A percentile compares a stretch with the other conserved stretches of the same genome.
These are phyloP conservation scores for Aradophagus sp. DNA, from an alignment of 1,140 invertebrate species.

Conservation along the genomic window DNA sequence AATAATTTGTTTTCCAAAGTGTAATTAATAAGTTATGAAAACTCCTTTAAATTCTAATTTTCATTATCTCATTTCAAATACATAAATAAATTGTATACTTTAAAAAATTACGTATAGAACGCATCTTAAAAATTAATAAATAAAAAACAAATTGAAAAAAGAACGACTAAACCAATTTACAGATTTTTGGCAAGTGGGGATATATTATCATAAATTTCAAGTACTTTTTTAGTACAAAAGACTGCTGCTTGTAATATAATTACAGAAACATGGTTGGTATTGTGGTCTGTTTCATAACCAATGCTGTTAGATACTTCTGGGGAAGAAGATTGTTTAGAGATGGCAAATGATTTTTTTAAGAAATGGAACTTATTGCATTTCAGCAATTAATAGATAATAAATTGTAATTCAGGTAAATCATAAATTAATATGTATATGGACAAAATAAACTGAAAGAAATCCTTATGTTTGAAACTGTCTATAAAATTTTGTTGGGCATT, in stretches of 20 bases:
- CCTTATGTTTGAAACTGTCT: background rate
- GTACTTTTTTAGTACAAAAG: conserved; percentile 5
- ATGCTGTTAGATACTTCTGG: background rate
- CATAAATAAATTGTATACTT: too few species aligned
- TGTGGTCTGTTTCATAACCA: background rate
- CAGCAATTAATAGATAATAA: conserved; percentile 28
- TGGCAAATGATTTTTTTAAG: conserved; percentile 1
- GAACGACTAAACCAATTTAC: background rate
- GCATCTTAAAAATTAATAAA: conserved; percentile 3
- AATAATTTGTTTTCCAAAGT: too few species aligned
- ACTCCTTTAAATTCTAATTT: too few species aligned
- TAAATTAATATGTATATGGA: background rate
- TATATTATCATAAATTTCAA: background rate
- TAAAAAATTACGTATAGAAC: background rate
- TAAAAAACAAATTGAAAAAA: conserved; percentile 3
- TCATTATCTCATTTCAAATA: too few species aligned
- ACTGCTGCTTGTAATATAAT: conserved; percentile 9
- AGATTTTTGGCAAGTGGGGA: conserved; percentile 17
- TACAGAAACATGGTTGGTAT: conserved; percentile 1
- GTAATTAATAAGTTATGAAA: too few species aligned
- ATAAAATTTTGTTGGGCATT: too few species aligned
- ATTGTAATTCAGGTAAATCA: conserved; percentile 13
- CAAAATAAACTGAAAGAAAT: background rate
- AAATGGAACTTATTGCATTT: conserved; percentile 32
- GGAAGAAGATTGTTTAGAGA: conserved; percentile 8